phyloP scores from a whole-genome alignment of 2,797 vertebrate genomes.

The Champsocephalus esox region DNA sequence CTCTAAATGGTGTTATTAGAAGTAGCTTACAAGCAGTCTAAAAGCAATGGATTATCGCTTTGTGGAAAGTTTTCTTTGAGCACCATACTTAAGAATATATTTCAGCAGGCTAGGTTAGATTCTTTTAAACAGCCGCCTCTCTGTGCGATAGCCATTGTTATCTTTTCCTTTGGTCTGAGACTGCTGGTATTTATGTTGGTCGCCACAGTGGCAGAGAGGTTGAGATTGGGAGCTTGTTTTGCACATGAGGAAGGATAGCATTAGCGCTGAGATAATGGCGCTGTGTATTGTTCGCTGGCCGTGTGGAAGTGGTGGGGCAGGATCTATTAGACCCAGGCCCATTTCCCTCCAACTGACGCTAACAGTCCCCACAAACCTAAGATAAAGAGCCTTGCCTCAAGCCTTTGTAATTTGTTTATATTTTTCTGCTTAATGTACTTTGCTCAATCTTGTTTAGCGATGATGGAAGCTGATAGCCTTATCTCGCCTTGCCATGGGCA shows the following conservation, averaged over 20 bases:
- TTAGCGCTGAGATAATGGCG: conserved; percentile 82
- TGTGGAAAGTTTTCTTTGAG: conserved; percentile 38
- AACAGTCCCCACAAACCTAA: conserved; percentile 83
- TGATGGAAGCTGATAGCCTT: conserved; percentile 89
- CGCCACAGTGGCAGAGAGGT: conserved; percentile 59
- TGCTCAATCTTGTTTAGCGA: conserved; percentile 89
- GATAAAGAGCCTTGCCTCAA: conserved; percentile 87
- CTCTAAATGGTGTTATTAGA: conserved; percentile 63
- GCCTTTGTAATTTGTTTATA: conserved; percentile 90
- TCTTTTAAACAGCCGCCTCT: conserved; percentile 46
- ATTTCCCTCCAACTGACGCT: conserved; percentile 84
- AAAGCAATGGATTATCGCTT: conserved; percentile 40
- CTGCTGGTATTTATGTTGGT: conserved; percentile 68
- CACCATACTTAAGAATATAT: conserved; percentile 1
- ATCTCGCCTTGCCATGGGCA: conserved; percentile 87
- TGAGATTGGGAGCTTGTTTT: conserved; percentile 80
- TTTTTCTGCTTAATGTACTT: conserved; percentile 90
- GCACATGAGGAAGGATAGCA: conserved; percentile 82
- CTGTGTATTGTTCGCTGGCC: conserved; percentile 81
- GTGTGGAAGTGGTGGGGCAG: conserved; percentile 85
- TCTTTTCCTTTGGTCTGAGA: conserved; percentile 66
- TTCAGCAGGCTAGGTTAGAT: conserved; percentile 20
- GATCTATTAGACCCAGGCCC: conserved; percentile 84
- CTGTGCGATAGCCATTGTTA: conserved; percentile 65
- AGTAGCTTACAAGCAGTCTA: conserved; percentile 43